phyloP scores from a whole-genome alignment of 1,140 invertebrate species.

The Drosophila lacteicornis region DNA sequence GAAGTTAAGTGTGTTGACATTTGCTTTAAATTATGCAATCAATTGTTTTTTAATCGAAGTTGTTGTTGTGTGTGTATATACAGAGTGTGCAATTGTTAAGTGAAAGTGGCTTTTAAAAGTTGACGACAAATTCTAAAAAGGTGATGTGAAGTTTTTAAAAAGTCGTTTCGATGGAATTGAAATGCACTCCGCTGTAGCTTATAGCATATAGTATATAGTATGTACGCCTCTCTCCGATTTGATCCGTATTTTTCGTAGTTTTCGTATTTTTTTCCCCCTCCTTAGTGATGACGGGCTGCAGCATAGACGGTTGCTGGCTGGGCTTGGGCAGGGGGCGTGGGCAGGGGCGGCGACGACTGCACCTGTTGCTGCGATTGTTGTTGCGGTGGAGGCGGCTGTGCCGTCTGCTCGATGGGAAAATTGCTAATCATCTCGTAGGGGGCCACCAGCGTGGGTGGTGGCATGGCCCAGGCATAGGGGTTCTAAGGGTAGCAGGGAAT shows the following conservation, averaged over 20 bases:
- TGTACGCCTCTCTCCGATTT: not conserved
- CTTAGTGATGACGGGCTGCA: slow-evolving; percentile 50
- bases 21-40: slow-evolving; percentile 36
- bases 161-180: slow-evolving; percentile 3
- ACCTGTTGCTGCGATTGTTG: slow-evolving; percentile 17
- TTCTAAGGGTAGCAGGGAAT: slow-evolving; percentile 12
- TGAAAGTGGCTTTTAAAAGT: slow-evolving; percentile 17
- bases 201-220: not conserved
- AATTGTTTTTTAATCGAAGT: slow-evolving; percentile 2
- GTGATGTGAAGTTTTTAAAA: slow-evolving; percentile 14
- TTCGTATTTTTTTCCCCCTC: not conserved
- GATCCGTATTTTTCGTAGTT: not conserved
- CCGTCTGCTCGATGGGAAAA: slow-evolving; percentile 29
- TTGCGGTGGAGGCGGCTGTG: not conserved
- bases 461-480: slow-evolving; percentile 52
- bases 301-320: slow-evolving; percentile 32
- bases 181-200: not conserved
- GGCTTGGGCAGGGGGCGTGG: not conserved
- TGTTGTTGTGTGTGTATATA: slow-evolving; percentile 2
- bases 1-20: slow-evolving; percentile 19
- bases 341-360: not conserved
- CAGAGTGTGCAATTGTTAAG: not conserved
- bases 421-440: slow-evolving; percentile 43
- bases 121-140: slow-evolving; percentile 16
- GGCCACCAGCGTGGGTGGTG: slow-evolving; percentile 24